Evolutionary conservation across 2,113 vertebrate genomes (phyloP), one percentile per base, ranked within the genome.

Genomic region (Chionomys nivalis): DNA sequence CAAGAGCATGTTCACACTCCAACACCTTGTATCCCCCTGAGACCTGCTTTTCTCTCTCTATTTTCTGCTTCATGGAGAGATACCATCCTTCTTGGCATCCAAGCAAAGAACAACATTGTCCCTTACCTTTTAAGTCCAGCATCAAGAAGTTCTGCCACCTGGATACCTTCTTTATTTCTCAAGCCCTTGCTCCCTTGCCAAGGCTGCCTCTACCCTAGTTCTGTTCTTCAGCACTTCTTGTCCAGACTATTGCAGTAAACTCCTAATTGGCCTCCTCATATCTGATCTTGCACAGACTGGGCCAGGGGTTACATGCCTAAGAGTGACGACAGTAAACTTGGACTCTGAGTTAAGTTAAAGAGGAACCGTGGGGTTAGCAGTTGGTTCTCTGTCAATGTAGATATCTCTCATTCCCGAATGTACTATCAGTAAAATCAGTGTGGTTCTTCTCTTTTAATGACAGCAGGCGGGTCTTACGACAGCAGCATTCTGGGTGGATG

Each of bases 231-330:
- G 36, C 5, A 77, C 73, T 96, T 87, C 42, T 89, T 77, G 68
- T 52, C 33, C 31, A 90, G 83, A 66, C 21, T 13, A 76, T 49
- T 88, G 86, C 77, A 88, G 21, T 28, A n/a, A 14, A 78, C 10
- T 52, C 26, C 9, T 91, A 76, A 66, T 52, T 92, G 47, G 49
- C 36, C 44, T 93, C 47, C 21, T 90, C 39, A 52, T 76, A 77
- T 90, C 90, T 81, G 44, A 65, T 91, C 58, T 93, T 94, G 47
- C n/a, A 33, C 42, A 31, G 39, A 73, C 44, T 87, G 31, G 94
- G 82, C 26, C 82, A 78, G 66, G 33, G 89, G 39, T 93, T 89
- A 92, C 7, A 86, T 24, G 21, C 19, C 61, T 52, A 63, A 49
- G 70, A 61, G 14, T 14, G 8, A 24, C 42, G 39, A 42, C 5